These are phyloP conservation scores for Thereva nobilitata DNA, from an alignment of 2,888 invertebrate genomes.

Conservation along the genomic window DNA sequence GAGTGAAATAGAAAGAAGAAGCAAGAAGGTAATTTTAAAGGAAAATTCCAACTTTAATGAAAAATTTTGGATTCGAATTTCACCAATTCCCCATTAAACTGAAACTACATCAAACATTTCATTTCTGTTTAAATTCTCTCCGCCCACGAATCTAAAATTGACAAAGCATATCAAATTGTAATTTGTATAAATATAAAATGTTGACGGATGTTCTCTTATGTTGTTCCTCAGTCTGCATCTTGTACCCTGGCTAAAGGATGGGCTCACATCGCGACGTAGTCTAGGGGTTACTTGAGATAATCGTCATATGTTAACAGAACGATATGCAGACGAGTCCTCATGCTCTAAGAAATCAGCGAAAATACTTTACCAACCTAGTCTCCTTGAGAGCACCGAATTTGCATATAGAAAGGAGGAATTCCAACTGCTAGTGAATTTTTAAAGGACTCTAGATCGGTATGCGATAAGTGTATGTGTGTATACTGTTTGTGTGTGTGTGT, in stretches of 20 bases:
- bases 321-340: constrained; percentile 15
- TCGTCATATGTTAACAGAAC: constrained; percentile 29
- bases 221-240: too few relatives aligned
- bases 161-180: constrained; percentile 34
- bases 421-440: constrained; percentile 14
- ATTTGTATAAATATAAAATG: constrained; percentile 32
- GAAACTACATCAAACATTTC: too few relatives aligned
- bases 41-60: too few relatives aligned
- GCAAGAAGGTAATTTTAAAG: too few relatives aligned
- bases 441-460: constrained; percentile 20
- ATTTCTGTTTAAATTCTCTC: neutral
- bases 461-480: neutral
- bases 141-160: constrained; percentile 20
- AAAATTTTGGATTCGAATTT: too few relatives aligned
- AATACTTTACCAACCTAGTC: constrained; percentile 10
- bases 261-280: too few relatives aligned
- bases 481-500: neutral
- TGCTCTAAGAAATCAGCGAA: constrained; percentile 21
- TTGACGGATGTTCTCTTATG: constrained; percentile 23
- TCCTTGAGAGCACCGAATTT: too few relatives aligned
- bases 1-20: too few relatives aligned
- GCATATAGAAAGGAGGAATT: neutral
- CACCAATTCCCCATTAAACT: too few relatives aligned
- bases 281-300: constrained; percentile 8
- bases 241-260: too few relatives aligned